These are phyloP conservation scores for Neodon shergylaensis DNA, from an alignment of 2,113 vertebrate species.

Conservation along the genomic window DNA sequence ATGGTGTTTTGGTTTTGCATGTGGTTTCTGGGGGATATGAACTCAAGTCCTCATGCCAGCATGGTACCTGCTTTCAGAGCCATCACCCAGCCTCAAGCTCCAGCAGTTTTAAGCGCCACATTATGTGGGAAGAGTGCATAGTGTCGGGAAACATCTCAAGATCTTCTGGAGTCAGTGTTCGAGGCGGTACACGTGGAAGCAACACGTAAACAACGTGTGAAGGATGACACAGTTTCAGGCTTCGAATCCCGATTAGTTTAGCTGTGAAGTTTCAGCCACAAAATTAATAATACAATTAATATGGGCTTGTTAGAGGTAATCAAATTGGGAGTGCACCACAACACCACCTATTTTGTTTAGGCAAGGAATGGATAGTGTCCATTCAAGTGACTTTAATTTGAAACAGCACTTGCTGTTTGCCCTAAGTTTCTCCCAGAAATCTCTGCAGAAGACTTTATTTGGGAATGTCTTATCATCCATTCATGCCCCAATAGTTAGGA, in stretches of 20 bases:
- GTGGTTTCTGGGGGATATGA: not conserved
- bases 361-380: not conserved
- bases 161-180: not conserved
- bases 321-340: not conserved
- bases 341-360: not conserved
- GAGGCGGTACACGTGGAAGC: not conserved
- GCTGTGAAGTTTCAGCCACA: not conserved
- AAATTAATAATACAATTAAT: slow-evolving; percentile 6
- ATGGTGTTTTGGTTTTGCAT: not conserved
- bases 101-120: not conserved
- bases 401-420: slow-evolving; percentile 25
- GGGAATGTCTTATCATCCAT: slow-evolving; percentile 17
- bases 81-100: not conserved
- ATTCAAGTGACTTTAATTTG: slow-evolving; percentile 15
- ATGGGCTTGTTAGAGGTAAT: slow-evolving; percentile 14
- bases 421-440: not conserved
- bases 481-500: slow-evolving; percentile 53
- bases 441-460: slow-evolving; percentile 54
- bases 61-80: not conserved
- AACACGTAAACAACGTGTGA: not conserved
- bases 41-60: not conserved
- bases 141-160: not conserved
- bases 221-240: not conserved
- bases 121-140: not conserved
- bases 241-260: not conserved